These are phyloP conservation scores for Drosophila fulvimacula DNA, from an alignment of 2,888 invertebrate species.

Conservation along the genomic window DNA sequence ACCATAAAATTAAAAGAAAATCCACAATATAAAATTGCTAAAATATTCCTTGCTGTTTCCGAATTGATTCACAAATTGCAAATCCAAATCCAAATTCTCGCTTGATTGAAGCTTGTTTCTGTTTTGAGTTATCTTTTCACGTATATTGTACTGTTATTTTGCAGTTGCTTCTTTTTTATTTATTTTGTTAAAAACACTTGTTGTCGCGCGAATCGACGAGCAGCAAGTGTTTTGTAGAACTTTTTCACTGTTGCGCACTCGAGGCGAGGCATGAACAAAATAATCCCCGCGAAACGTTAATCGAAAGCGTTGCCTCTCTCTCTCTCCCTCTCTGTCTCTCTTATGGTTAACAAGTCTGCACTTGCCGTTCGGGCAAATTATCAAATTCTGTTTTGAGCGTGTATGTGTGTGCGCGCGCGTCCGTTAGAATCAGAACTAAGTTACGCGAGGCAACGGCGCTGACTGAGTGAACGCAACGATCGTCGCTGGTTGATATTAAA, in stretches of 20 bases:
- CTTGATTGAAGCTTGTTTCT: background rate
- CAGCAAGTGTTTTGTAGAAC: slow-evolving; percentile 66
- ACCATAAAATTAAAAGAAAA: slow-evolving; percentile 59
- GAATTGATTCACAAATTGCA: slow-evolving; percentile 45
- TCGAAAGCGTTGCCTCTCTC: slow-evolving; percentile 27
- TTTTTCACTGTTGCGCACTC: slow-evolving; percentile 55
- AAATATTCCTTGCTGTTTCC: slow-evolving; percentile 11
- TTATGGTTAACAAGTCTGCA: slow-evolving; percentile 26
- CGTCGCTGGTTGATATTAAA: slow-evolving; percentile 57
- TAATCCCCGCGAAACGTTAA: slow-evolving; percentile 32
- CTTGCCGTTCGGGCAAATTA: slow-evolving; percentile 56
- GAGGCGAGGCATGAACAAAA: slow-evolving; percentile 25
- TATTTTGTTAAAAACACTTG: slow-evolving; percentile 41
- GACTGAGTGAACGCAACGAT: slow-evolving; percentile 49
- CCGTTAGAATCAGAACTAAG: slow-evolving; percentile 68
- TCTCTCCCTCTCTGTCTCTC: slow-evolving; percentile 1
- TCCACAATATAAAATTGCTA: slow-evolving; percentile 25
- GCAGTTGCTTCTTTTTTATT: background rate
- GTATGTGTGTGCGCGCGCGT: slow-evolving; percentile 6
- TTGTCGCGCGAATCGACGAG: slow-evolving; percentile 60
- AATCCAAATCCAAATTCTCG: slow-evolving; percentile 11
- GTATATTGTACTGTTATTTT: slow-evolving; percentile 20
- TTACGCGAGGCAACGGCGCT: slow-evolving; percentile 43
- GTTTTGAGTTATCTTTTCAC: slow-evolving; percentile 6
- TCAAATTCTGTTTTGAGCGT: slow-evolving; percentile 26